Evolutionary conservation across 2,113 vertebrate genomes (phyloP), one percentile per base, ranked within the genome.

Genomic region (Oplegnathus fasciatus): DNA sequence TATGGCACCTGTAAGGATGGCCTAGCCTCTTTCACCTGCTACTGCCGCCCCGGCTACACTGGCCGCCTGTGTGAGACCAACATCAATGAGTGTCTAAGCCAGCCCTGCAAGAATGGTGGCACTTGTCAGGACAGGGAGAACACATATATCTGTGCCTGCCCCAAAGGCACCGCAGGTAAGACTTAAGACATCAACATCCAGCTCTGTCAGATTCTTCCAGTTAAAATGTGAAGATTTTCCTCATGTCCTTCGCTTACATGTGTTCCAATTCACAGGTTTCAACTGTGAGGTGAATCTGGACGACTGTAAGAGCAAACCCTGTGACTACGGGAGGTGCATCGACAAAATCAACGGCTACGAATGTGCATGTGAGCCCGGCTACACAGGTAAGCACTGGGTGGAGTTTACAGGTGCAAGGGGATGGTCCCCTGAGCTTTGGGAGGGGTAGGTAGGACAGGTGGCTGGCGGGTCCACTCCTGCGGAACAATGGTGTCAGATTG

Each of bases 311-410:
- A 98, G 97, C 90, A 97, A 83, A 76, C 98, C 97, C 22, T 99
- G 98, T 0, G 97, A 98, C 87, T 96, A 97, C 0, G 98, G 98
- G 90, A 97, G 96, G 3, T 99, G 98, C 78, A 96, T 98, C 0
- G 98, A 99, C 95, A 98, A 97, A 95, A 98, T 98, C 68, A 97
- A 98, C 0, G 95, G 97, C 92, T 99, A 98, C 0, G 97, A 99
- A 88, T 99, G 98, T 68, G 95, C 96, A 11, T 99, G 98, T 0
- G 96, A 98, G 91, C 97, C 97, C 0, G 98, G 98, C 24, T 99
- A 98, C 88, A 93, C 93, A 91, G 94, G 94, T 95, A 90, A 95
- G 94, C 32, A 1, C 60, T 88, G 88, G 91, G 87, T 69, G 90
- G 91, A 89, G 91, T 85, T 48, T 88, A 88, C 89, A 93, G 92